Conservation (phyloP, 2,113 vertebrate genomes). For the Sander vitreus region DNA sequence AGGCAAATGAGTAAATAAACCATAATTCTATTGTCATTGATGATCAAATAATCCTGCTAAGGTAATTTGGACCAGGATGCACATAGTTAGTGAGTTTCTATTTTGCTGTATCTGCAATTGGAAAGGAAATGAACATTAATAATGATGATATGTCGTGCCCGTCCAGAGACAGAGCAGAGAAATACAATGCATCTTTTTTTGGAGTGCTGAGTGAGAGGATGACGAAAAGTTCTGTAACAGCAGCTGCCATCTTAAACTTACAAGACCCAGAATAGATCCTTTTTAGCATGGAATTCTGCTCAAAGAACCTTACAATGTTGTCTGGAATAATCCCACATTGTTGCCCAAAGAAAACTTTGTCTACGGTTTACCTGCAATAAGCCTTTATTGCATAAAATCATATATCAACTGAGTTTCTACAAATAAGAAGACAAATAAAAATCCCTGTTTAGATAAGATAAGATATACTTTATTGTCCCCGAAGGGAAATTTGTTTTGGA, state of each 20-base stretch:
- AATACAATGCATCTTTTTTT: conserved; percentile 30
- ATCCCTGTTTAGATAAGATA: too few relatives aligned
- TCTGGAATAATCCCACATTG: conserved; percentile 14
- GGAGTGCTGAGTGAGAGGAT: conserved; percentile 53
- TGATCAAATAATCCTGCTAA: conserved; percentile 59
- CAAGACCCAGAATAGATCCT: conserved; percentile 29
- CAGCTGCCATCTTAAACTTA: conserved; percentile 35
- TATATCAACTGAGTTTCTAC: background rate
- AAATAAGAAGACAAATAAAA: background rate
- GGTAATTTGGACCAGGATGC: conserved; percentile 50
- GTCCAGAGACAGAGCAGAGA: conserved; percentile 22
- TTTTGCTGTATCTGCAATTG: conserved; percentile 15
- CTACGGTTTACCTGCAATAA: background rate
- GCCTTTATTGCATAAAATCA: background rate
- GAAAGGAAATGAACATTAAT: conserved; percentile 26
- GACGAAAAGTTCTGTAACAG: conserved; percentile 62
- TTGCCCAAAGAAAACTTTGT: background rate
- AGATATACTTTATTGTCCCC: too few relatives aligned
- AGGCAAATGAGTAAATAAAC: conserved; percentile 72
- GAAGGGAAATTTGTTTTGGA: too few relatives aligned
- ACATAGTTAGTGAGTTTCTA: conserved; percentile 27
- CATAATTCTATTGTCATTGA: conserved; percentile 68
- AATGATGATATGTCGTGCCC: conserved; percentile 16
- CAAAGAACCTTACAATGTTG: background rate
- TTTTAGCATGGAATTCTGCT: conserved; percentile 22